Percentiles rank a stretch among this genome's conserved stretches.
These are phyloP conservation scores for Indicator indicator DNA, from an alignment of 2,113 vertebrate species.

Conservation along the genomic window DNA sequence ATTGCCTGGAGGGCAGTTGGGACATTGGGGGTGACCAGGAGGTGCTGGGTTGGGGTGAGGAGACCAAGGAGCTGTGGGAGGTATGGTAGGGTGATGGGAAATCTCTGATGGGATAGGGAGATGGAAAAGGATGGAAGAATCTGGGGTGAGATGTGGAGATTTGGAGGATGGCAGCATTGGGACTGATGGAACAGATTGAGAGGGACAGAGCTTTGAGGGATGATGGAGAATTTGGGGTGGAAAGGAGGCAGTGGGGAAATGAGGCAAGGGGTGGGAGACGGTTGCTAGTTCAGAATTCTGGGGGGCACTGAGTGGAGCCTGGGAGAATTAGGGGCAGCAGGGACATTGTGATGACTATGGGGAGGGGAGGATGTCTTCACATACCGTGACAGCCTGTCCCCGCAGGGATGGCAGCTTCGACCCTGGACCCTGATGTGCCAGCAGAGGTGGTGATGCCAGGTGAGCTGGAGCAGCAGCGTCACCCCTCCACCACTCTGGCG, in stretches of 20 bases:
- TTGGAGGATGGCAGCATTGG: neutral
- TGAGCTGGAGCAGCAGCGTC: neutral
- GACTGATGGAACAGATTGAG: fast-evolving
- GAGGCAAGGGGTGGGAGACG: neutral
- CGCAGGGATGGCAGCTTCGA: neutral
- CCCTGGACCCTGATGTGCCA: neutral
- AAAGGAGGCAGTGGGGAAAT: neutral
- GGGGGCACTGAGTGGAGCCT: neutral
- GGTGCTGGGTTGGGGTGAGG: neutral
- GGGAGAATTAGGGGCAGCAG: neutral
- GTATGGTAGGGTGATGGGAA: neutral
- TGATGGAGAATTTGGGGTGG: neutral
- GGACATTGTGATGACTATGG: neutral
- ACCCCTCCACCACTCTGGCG: neutral
- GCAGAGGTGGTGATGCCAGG: neutral
- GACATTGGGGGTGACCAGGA: neutral
- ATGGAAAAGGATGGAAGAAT: neutral
- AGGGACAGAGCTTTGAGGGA: fast-evolving
- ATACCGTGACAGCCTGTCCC: neutral
- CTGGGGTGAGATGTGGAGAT: neutral
- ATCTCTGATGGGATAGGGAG: neutral
- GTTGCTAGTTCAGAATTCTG: neutral
- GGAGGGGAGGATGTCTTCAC: neutral
- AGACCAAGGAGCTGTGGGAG: neutral
- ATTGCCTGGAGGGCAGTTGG: neutral